A percentile compares a stretch with the other conserved stretches of the same genome.
phyloP scores from a whole-genome alignment of 2,797 vertebrate genomes.

The Coendou prehensilis region DNA sequence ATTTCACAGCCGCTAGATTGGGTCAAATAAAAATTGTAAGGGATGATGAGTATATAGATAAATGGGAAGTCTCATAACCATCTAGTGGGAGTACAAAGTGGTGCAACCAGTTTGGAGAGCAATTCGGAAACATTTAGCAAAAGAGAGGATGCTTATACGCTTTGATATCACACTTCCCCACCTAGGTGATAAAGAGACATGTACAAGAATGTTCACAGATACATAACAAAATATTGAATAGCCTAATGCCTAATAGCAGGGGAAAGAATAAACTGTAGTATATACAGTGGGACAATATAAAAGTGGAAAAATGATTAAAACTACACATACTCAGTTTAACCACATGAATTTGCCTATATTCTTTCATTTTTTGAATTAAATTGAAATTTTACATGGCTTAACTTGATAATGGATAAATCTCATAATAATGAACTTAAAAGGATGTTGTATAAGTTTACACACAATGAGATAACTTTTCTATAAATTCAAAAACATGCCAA shows the following conservation, averaged over 20 bases:
- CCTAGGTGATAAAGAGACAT: background rate
- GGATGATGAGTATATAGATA: background rate
- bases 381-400: slow-evolving; percentile 44
- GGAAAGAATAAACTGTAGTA: slow-evolving; percentile 10
- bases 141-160: background rate
- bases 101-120: background rate
- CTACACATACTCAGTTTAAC: background rate
- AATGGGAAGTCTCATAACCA: slow-evolving; percentile 3
- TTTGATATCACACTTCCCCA: background rate
- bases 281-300: background rate
- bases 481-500: background rate
- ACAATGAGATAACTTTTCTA: background rate
- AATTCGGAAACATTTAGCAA: slow-evolving; percentile 36
- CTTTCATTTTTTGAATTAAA: background rate
- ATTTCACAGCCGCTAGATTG: background rate
- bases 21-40: slow-evolving; percentile 27
- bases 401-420: background rate
- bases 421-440: background rate
- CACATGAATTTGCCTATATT: background rate
- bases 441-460: background rate
- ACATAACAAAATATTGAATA: background rate
- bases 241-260: background rate
- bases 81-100: background rate
- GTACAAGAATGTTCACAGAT: background rate
- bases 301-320: background rate